phyloP scores from a whole-genome alignment of 1,140 invertebrate genomes.

The Drosophila miranda region DNA sequence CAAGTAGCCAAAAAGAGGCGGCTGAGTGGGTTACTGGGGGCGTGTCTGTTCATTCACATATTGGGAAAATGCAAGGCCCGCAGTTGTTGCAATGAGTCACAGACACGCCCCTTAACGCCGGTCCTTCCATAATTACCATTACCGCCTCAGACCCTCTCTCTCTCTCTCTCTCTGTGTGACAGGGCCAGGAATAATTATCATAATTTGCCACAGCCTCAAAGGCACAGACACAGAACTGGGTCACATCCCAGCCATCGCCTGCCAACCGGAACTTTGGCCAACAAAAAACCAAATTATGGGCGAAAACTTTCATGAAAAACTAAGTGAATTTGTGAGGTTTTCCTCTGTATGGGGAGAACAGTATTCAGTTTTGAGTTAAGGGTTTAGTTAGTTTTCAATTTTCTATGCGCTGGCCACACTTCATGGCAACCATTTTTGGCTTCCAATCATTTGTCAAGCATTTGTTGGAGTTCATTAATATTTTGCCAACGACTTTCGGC shows the following conservation, averaged over 20 bases:
- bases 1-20: background rate
- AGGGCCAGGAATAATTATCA: conserved; percentile 26
- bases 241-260: conserved; percentile 17
- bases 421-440: conserved; percentile 18
- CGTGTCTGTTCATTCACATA: conserved; percentile 15
- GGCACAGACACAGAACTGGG: conserved; percentile 17
- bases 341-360: background rate
- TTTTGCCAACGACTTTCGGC: conserved; percentile 34
- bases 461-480: conserved; percentile 40
- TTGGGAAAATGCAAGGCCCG: conserved; percentile 20
- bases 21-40: conserved; percentile 3
- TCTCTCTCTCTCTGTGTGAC: too few relatives aligned
- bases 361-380: too few relatives aligned
- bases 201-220: conserved; percentile 12
- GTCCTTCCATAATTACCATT: conserved; percentile 6
- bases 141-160: background rate
- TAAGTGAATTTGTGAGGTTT: background rate
- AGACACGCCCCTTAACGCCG: conserved; percentile 16
- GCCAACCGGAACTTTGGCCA: conserved; percentile 18
- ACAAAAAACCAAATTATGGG: conserved; percentile 20
- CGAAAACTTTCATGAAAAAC: conserved; percentile 31
- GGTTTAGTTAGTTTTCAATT: too few relatives aligned
- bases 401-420: background rate
- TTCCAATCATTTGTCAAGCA: conserved; percentile 28
- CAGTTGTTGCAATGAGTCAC: conserved; percentile 1